Percentiles rank a stretch among this genome's conserved stretches.
Conservation (phyloP, 1,140 invertebrate genomes). For the Sminthurinus signatus region DNA sequence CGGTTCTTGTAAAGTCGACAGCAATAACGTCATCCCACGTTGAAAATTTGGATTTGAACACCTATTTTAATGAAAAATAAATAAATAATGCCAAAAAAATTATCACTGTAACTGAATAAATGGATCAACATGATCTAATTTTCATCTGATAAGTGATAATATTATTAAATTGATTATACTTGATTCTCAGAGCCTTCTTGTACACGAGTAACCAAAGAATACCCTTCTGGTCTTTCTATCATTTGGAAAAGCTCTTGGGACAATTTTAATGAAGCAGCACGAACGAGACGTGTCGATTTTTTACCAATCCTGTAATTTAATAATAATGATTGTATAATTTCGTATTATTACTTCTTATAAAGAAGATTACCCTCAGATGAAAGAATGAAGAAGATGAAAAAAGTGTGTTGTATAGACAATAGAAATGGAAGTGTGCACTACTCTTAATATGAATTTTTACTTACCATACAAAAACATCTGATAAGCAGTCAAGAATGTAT, state of each 20-base stretch:
- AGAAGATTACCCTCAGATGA: neutral
- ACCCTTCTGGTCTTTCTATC: slow-evolving; percentile 75
- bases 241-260: slow-evolving; percentile 91
- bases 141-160: no score
- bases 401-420: no score
- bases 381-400: neutral
- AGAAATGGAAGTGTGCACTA: no score
- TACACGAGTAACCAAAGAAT: slow-evolving; percentile 80
- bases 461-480: slow-evolving; percentile 97
- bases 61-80: no score
- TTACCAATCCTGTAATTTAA: slow-evolving; percentile 79
- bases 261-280: slow-evolving; percentile 92
- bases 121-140: slow-evolving; percentile 39
- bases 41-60: slow-evolving; percentile 95
- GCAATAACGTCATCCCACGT: slow-evolving; percentile 99
- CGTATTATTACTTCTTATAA: neutral
- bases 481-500: slow-evolving; percentile 92
- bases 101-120: neutral
- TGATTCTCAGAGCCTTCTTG: slow-evolving; percentile 73
- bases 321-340: neutral
- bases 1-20: slow-evolving; percentile 97
- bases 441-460: no score
- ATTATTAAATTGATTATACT: no score
- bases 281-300: slow-evolving; percentile 90
- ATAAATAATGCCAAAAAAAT: no score